Evolutionary conservation across 2,888 invertebrate genomes (phyloP), one percentile per base, ranked within the genome.

Genomic region (Aphidius colemani): DNA sequence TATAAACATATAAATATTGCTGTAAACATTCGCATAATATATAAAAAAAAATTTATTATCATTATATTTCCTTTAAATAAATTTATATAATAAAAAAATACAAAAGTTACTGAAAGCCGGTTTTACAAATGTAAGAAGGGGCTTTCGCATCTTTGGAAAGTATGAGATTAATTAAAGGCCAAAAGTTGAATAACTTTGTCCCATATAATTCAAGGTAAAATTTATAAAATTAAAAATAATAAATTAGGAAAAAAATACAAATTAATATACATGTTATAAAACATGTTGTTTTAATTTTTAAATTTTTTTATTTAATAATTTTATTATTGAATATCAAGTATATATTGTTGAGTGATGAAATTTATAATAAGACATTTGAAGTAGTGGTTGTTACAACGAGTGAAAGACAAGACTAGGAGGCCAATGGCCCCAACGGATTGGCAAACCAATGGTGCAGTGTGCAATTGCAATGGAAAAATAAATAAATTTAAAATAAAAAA

Each of bases 371-470:
- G 8, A 48, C n/a, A 41, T 13, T 30, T 49, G 10, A 13, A 57
- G 8, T 50, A 11, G 40, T 18, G 57, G 44, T 44, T 53, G 63
- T 57, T 57, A 46, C 8, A 45, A 18, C 6, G 63, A 57, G 53
- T 13, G 53, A 56, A 30, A 49, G 57, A 46, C 53, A 63, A 53
- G 46, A 46, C n/a, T 57, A 39, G 67, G 71, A 74, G 75, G 76
- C 70, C 75, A 72, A 72, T 75, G 74, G 72, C 75, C 75, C 68
- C 61, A 30, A 57, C 61, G 63, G 62, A 30, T 63, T 66, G 65
- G 51, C 70, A 69, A 69, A 72, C 71, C 73, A 72, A 75, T 75
- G 74, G 74, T 74, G 76, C 75, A 73, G 76, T 75, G 77, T 75
- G 76, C 75, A 75, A 75, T 68, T 66, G 68, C 68, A 65, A 13